Conservation (phyloP, 2,797 vertebrate species). For the Balearica regulorum region DNA sequence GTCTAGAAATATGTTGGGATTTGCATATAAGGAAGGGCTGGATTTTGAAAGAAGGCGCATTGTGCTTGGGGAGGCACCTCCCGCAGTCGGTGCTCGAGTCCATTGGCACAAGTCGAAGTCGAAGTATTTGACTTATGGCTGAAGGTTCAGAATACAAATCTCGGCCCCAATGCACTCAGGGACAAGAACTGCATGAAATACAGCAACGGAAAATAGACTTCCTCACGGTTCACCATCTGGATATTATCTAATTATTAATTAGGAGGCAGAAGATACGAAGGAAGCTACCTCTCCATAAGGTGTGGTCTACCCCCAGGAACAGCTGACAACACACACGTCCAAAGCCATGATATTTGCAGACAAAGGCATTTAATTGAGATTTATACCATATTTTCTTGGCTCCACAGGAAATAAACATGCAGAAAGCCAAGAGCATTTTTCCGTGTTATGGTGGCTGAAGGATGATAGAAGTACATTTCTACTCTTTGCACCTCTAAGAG, state of each 20-base stretch:
- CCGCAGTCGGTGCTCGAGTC: background rate
- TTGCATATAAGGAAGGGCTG: background rate
- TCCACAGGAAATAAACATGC: background rate
- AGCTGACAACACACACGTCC: background rate
- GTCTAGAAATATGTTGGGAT: background rate
- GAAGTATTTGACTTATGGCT: background rate
- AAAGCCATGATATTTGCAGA: background rate
- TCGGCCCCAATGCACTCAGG: background rate
- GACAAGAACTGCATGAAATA: background rate
- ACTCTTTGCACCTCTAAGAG: background rate
- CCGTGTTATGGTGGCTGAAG: background rate
- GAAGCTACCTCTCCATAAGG: background rate
- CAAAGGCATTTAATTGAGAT: background rate
- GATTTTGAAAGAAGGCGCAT: background rate
- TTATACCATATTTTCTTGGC: background rate
- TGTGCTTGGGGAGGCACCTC: background rate
- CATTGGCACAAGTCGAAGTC: background rate
- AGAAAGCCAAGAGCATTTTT: background rate
- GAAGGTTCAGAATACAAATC: background rate
- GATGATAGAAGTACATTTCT: background rate
- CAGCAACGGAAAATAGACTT: background rate
- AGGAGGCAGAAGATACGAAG: background rate
- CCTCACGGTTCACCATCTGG: slow-evolving; percentile 4
- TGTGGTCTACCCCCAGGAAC: background rate
- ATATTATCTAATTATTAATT: slow-evolving; percentile 27